phyloP scores from a whole-genome alignment of 2,797 vertebrate species.

The Australoheros facetus region DNA sequence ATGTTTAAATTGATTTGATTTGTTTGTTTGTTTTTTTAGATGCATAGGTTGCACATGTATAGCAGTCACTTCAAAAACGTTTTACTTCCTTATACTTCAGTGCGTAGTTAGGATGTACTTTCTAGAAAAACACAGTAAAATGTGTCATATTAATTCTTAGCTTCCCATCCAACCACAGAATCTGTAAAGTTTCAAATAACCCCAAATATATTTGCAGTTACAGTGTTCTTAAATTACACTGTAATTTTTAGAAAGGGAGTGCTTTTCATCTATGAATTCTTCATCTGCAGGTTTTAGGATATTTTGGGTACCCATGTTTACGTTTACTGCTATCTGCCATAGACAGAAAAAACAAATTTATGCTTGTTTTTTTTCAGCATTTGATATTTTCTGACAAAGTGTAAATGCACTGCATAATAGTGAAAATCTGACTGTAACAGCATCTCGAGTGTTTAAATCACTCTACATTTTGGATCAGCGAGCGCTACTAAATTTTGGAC shows the following conservation, averaged over 20 bases:
- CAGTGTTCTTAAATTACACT: not conserved
- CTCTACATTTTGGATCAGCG: not conserved
- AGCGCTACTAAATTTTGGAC: constrained; percentile 7
- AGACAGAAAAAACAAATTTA: not conserved
- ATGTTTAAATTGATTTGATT: not conserved
- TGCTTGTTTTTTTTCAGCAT: not conserved
- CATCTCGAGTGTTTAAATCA: not conserved
- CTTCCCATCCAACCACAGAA: not conserved
- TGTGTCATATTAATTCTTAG: not conserved
- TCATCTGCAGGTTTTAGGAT: not conserved
- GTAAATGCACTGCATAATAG: not conserved
- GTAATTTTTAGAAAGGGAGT: not conserved
- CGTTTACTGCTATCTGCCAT: not conserved
- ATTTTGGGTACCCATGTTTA: constrained; percentile 7
- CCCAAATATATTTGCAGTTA: not conserved
- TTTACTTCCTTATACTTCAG: no score
- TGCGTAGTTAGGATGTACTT: not conserved
- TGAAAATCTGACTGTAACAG: not conserved
- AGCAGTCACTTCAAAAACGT: no score
- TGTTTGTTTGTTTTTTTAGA: no score
- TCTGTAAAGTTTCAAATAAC: not conserved
- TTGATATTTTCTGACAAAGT: constrained; percentile 1
- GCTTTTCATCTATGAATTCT: constrained; percentile 4
- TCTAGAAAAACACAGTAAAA: not conserved
- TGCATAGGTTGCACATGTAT: no score